Conservation (phyloP, 1,140 invertebrate genomes). For the Sycophila sp. region DNA sequence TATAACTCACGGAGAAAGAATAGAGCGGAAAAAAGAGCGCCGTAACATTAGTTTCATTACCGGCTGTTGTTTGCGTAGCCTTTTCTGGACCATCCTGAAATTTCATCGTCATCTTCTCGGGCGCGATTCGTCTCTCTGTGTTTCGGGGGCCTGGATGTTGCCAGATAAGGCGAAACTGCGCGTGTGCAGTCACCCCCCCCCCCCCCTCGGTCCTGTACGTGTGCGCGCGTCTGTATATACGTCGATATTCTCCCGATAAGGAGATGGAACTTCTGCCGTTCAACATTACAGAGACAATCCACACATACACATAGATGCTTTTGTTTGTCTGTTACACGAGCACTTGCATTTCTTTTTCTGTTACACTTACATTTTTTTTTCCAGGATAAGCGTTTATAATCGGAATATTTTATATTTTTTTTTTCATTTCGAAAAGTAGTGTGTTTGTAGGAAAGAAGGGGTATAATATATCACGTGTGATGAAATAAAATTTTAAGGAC, state of each 20-base stretch:
- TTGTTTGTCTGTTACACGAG: neutral
- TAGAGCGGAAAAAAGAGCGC: neutral
- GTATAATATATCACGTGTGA: no score
- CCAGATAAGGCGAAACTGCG: neutral
- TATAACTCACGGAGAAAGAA: no score
- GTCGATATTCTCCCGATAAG: slow-evolving; percentile 4
- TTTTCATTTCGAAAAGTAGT: no score
- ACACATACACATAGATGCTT: neutral
- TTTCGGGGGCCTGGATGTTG: neutral
- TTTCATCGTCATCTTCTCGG: neutral
- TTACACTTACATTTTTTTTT: no score
- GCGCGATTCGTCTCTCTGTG: no score
- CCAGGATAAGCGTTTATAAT: no score
- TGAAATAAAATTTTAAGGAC: no score
- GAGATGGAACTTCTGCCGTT: no score
- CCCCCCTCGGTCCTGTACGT: neutral
- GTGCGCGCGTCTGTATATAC: neutral
- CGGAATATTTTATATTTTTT: no score
- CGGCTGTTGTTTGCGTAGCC: neutral
- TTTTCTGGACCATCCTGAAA: neutral
- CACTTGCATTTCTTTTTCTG: neutral
- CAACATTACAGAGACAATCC: neutral
- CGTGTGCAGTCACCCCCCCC: no score
- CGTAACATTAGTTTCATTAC: slow-evolving; percentile 9
- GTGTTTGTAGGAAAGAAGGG: no score